Base-by-base conservation (phyloP, 2,113 vertebrate genomes). In the Pelmatolapia mariae region DNA sequence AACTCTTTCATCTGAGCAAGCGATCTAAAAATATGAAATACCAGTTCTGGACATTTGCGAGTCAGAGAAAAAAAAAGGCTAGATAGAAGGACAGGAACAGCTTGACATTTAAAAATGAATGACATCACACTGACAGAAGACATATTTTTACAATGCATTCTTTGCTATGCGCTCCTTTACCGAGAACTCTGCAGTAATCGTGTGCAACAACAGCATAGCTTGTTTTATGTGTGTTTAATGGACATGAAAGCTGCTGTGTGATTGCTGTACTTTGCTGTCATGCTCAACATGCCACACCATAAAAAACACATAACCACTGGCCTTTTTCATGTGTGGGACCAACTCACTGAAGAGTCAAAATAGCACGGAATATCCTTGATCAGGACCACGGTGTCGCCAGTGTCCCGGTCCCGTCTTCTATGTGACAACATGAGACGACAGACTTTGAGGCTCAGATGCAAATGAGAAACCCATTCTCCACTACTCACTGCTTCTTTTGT, bases 91-190 rank as follows among this genome's bases (percentile, higher is more conserved):
- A 92, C 86, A 78, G 88, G 82, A 86, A 78, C 86, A 90, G 91
- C 43, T 86, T 95, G 95, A 95, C 95, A 95, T 96, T 96, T 95
- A 92, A 91, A 92, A 93, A 88, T 86, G 89, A 95, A 85, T 90
- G 88, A 82, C 85, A 78, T 89, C 43, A 71, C 78, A 53, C 71
- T 84, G 89, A 90, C 79, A 73, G 84, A 38, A 76, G 82, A 89
- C 18, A 38, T 81, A 56, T 53, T 91, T 59, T 73, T 68, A 63
- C 22, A 57, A 83, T 86, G 29, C 71, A 63, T 36, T 87, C 63
- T 81, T 84, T 80, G 82, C 85, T 47, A 8, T 82, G 85, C 12
- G 52, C 18, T 33, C 15, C 19, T 86, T 92, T 53, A 50, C 9
- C 22, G 36, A 80, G 40, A 81, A 6, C 29, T 52, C 19, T 6